These are phyloP conservation scores for Loris lydekkerianus DNA, from an alignment of 2,797 vertebrate genomes.

Conservation along the genomic window DNA sequence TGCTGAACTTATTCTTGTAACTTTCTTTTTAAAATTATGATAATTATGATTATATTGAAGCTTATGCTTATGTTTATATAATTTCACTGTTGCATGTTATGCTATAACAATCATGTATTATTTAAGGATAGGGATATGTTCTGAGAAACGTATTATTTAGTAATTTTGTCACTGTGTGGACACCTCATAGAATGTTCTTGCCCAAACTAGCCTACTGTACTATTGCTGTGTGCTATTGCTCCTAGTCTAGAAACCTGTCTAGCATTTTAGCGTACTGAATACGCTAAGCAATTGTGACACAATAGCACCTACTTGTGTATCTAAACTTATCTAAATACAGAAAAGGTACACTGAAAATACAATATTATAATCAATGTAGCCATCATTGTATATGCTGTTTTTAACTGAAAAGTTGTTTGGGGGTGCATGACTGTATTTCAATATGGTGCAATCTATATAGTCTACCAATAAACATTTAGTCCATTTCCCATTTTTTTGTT, in stretches of 20 bases:
- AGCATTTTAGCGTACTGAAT: neutral
- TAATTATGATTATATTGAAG: neutral
- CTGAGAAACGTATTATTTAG: neutral
- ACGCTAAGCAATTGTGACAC: neutral
- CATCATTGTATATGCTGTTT: neutral
- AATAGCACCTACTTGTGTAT: neutral
- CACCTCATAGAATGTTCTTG: neutral
- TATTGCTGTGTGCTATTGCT: neutral
- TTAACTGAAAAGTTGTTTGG: neutral
- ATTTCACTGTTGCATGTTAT: neutral
- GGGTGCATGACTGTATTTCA: neutral
- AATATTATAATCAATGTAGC: neutral
- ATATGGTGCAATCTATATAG: neutral
- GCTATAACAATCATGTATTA: too few relatives aligned
- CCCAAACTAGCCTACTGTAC: neutral
- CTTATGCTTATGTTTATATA: neutral
- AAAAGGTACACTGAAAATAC: neutral
- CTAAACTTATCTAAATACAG: neutral
- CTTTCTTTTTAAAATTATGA: neutral
- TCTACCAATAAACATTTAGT: neutral
- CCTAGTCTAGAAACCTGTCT: neutral
- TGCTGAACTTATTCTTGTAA: neutral
- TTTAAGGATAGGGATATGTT: neutral
- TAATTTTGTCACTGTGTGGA: neutral
- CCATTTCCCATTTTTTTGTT: neutral